Conservation (phyloP, 2,113 vertebrate genomes). For the Mixornis gularis region DNA sequence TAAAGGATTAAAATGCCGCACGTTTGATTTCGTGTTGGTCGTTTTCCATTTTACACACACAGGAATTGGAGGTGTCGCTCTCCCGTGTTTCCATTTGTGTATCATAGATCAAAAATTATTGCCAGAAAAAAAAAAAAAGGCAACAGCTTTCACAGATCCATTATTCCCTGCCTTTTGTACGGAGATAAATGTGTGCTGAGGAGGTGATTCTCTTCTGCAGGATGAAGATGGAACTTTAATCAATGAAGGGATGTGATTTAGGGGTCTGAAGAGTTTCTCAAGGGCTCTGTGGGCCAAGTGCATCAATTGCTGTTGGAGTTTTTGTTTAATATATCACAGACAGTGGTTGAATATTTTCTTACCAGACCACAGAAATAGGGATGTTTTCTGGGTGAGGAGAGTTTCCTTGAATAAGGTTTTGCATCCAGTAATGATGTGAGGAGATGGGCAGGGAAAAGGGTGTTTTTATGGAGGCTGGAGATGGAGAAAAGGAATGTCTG, state of each 20-base stretch:
- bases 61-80: neutral
- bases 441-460: neutral
- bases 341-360: neutral
- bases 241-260: neutral
- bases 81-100: neutral
- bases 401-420: neutral
- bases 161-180: neutral
- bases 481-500: neutral
- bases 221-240: neutral
- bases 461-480: neutral
- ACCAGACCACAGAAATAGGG: neutral
- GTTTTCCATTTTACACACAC: neutral
- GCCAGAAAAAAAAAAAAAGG: neutral
- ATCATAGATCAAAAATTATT: neutral
- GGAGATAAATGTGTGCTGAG: neutral
- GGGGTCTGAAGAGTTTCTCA: neutral
- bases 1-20: neutral
- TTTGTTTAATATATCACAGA: neutral
- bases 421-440: neutral
- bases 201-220: neutral
- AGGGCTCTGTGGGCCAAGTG: neutral
- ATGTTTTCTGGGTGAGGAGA: neutral
- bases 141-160: neutral
- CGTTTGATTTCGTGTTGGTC: neutral
- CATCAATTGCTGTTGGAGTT: neutral